phyloP scores from a whole-genome alignment of 2,797 vertebrate species.

The Denticeps clupeoides region DNA sequence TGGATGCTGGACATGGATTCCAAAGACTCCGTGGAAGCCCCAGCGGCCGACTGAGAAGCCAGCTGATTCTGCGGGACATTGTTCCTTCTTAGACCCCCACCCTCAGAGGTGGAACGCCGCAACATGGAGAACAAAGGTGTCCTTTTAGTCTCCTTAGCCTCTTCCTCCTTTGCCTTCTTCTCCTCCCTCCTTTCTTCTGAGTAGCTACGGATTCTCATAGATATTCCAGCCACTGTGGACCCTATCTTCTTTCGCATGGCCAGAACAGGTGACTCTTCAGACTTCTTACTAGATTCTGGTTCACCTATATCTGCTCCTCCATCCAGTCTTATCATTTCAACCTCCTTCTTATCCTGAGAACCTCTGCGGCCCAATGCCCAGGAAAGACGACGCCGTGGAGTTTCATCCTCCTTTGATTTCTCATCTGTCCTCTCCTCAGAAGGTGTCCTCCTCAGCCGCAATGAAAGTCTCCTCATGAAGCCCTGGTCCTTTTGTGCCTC shows the following conservation, averaged over 20 bases:
- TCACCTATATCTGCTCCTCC: slow-evolving; percentile 38
- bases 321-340: slow-evolving; percentile 56
- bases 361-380: slow-evolving; percentile 67
- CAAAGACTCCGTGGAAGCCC: slow-evolving; percentile 79
- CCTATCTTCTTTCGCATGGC: slow-evolving; percentile 83
- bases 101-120: slow-evolving; percentile 80
- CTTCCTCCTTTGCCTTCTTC: slow-evolving; percentile 43
- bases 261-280: slow-evolving; percentile 73
- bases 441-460: slow-evolving; percentile 73
- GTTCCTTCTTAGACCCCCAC: slow-evolving; percentile 60
- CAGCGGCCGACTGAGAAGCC: slow-evolving; percentile 54
- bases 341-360: slow-evolving; percentile 73
- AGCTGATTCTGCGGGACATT: slow-evolving; percentile 73
- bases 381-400: slow-evolving; percentile 65
- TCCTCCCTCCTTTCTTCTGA: slow-evolving; percentile 70
- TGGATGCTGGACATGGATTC: slow-evolving; percentile 76
- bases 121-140: slow-evolving; percentile 76
- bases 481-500: slow-evolving; percentile 79
- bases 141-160: slow-evolving; percentile 55
- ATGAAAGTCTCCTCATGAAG: slow-evolving; percentile 79
- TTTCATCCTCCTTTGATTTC: slow-evolving; percentile 57
- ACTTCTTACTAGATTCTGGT: slow-evolving; percentile 48
- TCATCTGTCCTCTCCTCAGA: slow-evolving; percentile 71
- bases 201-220: slow-evolving; percentile 76
- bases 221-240: slow-evolving; percentile 79